Base-by-base conservation (phyloP, 2,888 invertebrate genomes). In the Tenodera sinensis region DNA sequence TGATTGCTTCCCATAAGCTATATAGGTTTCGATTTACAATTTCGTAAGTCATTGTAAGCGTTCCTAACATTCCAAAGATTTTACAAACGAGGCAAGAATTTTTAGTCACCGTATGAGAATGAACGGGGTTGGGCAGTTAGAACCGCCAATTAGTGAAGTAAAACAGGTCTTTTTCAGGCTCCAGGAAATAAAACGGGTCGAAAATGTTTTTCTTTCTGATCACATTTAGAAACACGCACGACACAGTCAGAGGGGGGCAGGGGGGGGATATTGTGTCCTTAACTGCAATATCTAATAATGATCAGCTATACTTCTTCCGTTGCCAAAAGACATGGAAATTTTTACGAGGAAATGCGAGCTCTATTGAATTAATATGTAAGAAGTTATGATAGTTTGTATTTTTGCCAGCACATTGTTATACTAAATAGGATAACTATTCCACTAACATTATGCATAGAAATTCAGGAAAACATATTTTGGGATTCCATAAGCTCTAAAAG, bases 61-160 rank as follows among this genome's bases (percentile, higher is more conserved):
- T 8, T 34, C 34, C 54, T 54, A 20, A 54, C 2, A 15, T 3
- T 15, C 47, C 54, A 14, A 54, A 54, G 14, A 15, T 54, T 20
- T 20, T 15, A 4, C 54, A 15, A 20, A 71, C 1, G 8, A 71
- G 20, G 54, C 25, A 71, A 71, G 25, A 3, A 20, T 71, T 71
- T 71, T 0, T 71, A 20, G 3, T 71, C 54, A 71, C 20, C 54
- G 54, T 20, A 71, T 71, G 54, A 71, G 6, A 6, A 71, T 20
- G 54, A 20, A 54, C 54, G 54, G 20, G 34, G 54, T 54, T 54
- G 54, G 28, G 2, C 20, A 81, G 81, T 71, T 47, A 85, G 71
- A 86, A 86, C 86, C 86, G 81, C 86, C 81, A 86, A 86, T 86
- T 86, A 86, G 86, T 25, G 86, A 28, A 47, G 27, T 47, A 71